These are phyloP conservation scores for Xanthia togata DNA, from an alignment of 2,888 invertebrate species.

Conservation along the genomic window DNA sequence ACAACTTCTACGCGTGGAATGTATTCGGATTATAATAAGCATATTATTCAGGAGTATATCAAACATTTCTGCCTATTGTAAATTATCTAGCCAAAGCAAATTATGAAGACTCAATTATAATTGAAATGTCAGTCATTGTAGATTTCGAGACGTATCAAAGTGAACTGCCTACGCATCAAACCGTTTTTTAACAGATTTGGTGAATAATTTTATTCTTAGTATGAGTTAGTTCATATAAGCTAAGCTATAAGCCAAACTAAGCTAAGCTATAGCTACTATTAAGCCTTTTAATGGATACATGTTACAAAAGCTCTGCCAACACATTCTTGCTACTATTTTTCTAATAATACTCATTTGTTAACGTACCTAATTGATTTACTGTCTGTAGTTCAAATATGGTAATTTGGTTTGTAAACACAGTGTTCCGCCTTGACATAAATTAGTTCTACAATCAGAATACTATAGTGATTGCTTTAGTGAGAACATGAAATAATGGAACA, in stretches of 20 bases:
- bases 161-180: background rate
- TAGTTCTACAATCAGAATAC: background rate
- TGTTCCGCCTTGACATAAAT: background rate
- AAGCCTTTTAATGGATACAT: background rate
- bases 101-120: conserved; percentile 14
- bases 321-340: background rate
- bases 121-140: conserved; percentile 12
- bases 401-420: conserved; percentile 13
- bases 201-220: background rate
- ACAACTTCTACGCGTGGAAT: conserved; percentile 11
- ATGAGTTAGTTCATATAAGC: background rate
- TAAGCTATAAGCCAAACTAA: too few relatives aligned
- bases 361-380: background rate
- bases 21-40: conserved; percentile 15
- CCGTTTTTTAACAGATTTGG: background rate
- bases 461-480: conserved; percentile 7
- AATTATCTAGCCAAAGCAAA: conserved; percentile 9
- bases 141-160: conserved; percentile 14
- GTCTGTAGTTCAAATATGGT: background rate
- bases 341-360: conserved; percentile 10
- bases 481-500: background rate
- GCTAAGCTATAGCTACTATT: too few relatives aligned
- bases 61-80: conserved; percentile 16
- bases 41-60: conserved; percentile 9
- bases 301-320: background rate